Evolutionary conservation across 1,140 invertebrate genomes (phyloP).

Genomic region (Telenomus remus): DNA sequence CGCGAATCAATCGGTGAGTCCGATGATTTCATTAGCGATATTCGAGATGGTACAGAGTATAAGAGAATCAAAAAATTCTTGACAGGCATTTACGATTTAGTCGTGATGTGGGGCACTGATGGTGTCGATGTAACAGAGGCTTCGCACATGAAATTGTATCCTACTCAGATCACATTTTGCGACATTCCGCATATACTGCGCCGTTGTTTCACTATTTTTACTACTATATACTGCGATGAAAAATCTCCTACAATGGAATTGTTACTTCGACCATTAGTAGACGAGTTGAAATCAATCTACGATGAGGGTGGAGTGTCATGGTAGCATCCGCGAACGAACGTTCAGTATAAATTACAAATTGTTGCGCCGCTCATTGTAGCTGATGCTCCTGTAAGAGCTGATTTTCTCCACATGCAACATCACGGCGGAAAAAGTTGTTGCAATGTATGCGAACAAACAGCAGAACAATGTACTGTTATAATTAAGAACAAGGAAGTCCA

Average conservation of each 20-base stretch:
- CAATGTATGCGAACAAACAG: conserved; percentile 54
- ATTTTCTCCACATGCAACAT: conserved; percentile 53
- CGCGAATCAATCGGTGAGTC: neutral
- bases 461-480: conserved; percentile 6
- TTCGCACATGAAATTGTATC: conserved; percentile 19
- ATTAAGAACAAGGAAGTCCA: no score
- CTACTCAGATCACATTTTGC: conserved; percentile 15
- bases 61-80: conserved; percentile 7
- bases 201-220: conserved; percentile 9
- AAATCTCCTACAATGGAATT: conserved; percentile 19
- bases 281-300: conserved; percentile 28
- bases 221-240: no score
- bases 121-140: conserved; percentile 21
- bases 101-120: conserved; percentile 27
- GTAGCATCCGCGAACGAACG: conserved; percentile 36
- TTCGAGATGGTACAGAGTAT: conserved; percentile 12
- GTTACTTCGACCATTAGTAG: conserved; percentile 43
- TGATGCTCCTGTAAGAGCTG: conserved; percentile 56
- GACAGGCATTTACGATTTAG: conserved; percentile 20
- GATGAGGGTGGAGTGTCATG: conserved; percentile 44
- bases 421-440: conserved; percentile 45
- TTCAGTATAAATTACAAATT: conserved; percentile 28
- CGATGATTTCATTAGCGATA: neutral
- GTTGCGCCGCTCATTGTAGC: conserved; percentile 46
- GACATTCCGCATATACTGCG: conserved; percentile 20